Percentiles rank a stretch among this genome's conserved stretches.
phyloP scores from a whole-genome alignment of 2,797 vertebrate genomes.

The Anguilla megastoma region DNA sequence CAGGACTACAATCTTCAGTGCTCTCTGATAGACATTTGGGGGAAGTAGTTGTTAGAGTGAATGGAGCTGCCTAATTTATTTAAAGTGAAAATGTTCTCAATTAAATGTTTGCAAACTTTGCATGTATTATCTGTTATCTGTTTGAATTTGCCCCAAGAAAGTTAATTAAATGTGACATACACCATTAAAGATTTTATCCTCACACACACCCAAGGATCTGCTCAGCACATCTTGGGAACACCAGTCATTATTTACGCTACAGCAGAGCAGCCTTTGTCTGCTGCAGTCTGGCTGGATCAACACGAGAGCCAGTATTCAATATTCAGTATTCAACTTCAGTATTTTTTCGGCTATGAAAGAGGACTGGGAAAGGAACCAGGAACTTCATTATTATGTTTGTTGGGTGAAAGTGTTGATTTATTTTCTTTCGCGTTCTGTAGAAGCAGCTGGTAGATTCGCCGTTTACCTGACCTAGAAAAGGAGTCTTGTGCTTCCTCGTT shows the following conservation, averaged over 20 bases:
- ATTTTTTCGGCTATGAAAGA: constrained; percentile 30
- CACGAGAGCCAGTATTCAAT: neutral
- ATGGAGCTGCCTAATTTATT: neutral
- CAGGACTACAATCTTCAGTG: neutral
- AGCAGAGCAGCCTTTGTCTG: neutral
- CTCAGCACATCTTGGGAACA: neutral
- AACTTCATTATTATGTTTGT: neutral
- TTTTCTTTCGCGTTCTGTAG: constrained; percentile 41
- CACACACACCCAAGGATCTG: neutral
- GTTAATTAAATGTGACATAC: constrained; percentile 5
- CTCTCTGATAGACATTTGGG: neutral
- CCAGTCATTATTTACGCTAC: neutral
- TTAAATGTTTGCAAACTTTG: neutral
- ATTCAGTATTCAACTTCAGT: constrained; percentile 37
- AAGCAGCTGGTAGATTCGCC: constrained; percentile 61
- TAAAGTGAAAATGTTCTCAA: neutral
- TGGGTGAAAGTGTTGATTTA: neutral
- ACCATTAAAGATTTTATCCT: neutral
- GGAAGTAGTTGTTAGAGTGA: neutral
- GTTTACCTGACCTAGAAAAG: constrained; percentile 74
- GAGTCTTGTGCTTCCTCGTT: constrained; percentile 57
- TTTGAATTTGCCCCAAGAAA: neutral
- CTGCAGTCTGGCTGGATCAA: neutral
- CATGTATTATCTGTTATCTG: neutral
- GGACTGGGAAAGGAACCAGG: neutral